Conservation (phyloP, 2,113 vertebrate species). For the Anguilla japonica region DNA sequence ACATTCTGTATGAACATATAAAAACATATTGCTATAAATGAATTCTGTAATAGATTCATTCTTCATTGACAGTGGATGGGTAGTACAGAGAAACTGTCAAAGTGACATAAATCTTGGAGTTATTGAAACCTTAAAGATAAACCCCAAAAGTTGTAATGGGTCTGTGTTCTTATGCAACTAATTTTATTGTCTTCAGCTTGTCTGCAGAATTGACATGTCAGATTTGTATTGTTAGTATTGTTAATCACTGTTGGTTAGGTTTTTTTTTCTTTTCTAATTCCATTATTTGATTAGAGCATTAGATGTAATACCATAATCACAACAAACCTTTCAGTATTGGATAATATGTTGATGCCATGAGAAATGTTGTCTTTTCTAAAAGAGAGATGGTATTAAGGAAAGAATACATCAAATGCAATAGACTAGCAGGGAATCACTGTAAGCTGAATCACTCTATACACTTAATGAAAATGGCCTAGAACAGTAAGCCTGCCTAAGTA, state of each 20-base stretch:
- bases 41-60: too few species aligned
- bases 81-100: background rate
- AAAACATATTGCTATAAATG: too few species aligned
- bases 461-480: background rate
- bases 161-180: too few species aligned
- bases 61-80: background rate
- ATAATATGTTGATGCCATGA: constrained; percentile 45
- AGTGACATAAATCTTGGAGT: background rate
- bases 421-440: background rate
- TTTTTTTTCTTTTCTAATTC: constrained; percentile 3
- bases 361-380: constrained; percentile 34
- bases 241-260: constrained; percentile 37
- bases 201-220: background rate
- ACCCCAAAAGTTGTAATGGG: too few species aligned
- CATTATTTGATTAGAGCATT: constrained; percentile 14
- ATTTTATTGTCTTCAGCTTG: background rate
- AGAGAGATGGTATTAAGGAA: constrained; percentile 43
- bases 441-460: background rate
- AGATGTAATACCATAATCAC: constrained; percentile 24
- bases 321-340: constrained; percentile 51
- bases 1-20: too few species aligned
- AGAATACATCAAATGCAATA: constrained; percentile 2
- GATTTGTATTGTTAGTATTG: background rate
- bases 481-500: background rate
- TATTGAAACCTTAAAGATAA: too few species aligned